Evolutionary conservation across 2,797 vertebrate species (phyloP).

Genomic region (Tokudaia tokunoshimensis): DNA sequence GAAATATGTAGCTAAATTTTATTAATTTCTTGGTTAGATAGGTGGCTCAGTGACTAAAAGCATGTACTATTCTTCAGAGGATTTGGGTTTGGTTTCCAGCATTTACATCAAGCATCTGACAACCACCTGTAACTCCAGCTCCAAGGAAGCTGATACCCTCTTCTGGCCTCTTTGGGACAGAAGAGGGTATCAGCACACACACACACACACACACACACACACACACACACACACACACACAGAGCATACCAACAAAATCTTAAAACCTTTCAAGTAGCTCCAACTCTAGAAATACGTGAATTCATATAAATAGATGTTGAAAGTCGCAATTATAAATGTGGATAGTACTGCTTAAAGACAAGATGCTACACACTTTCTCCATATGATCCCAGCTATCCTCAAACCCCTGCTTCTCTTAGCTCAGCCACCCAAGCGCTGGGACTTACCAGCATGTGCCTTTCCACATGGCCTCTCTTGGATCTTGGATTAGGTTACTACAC

Average conservation of each 20-base stretch:
- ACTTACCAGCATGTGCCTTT: too few relatives aligned
- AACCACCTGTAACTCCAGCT: not conserved
- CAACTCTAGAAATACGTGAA: conserved; percentile 1
- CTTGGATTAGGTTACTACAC: too few relatives aligned
- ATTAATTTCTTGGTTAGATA: not conserved
- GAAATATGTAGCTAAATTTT: not conserved
- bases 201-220: not conserved
- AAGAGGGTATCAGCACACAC: too few relatives aligned
- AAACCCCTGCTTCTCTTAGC: not conserved
- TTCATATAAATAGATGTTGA: conserved; percentile 26
- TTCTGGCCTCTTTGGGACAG: not conserved
- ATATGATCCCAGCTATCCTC: not conserved
- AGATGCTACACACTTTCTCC: not conserved
- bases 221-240: not conserved
- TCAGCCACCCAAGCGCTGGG: not conserved
- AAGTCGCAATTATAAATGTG: not conserved
- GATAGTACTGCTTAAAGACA: not conserved
- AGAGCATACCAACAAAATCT: not conserved
- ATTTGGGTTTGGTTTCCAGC: not conserved
- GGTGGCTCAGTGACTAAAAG: not conserved
- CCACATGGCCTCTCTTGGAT: too few relatives aligned
- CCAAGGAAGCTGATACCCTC: not conserved
- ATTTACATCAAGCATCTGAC: not conserved
- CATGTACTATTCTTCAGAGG: not conserved
- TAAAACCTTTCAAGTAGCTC: not conserved